Percentiles rank a stretch among this genome's conserved stretches.
Evolutionary conservation across 2,113 vertebrate genomes (phyloP).

Genomic region (Rhinoderma darwinii): DNA sequence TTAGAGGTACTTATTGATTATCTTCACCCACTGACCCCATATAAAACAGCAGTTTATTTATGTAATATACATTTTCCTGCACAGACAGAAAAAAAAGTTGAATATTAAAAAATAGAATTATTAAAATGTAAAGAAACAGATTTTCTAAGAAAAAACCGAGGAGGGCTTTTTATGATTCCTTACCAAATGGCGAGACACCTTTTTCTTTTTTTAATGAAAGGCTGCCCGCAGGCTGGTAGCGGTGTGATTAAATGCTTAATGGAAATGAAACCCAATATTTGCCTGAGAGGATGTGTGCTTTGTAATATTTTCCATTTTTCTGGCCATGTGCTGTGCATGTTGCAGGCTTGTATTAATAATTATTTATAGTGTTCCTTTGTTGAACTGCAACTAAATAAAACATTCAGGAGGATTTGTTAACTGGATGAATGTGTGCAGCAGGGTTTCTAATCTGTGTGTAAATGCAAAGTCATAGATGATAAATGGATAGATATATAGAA

Average conservation of each 20-base stretch:
- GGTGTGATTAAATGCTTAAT: slow-evolving; percentile 51
- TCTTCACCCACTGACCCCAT: not conserved
- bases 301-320: slow-evolving; percentile 34
- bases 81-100: not conserved
- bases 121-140: slow-evolving; percentile 38
- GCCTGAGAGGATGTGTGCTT: slow-evolving; percentile 32
- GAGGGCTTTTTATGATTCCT: slow-evolving; percentile 31
- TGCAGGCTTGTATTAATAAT: slow-evolving; percentile 6
- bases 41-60: not conserved
- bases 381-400: slow-evolving; percentile 23
- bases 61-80: not conserved
- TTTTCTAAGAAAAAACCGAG: slow-evolving; percentile 1
- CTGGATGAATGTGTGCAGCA: not conserved
- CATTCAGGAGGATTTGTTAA: not conserved
- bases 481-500: not conserved
- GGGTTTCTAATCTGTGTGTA: not conserved
- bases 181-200: slow-evolving; percentile 48
- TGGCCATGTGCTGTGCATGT: not conserved
- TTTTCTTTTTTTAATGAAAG: slow-evolving; percentile 57
- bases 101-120: not conserved
- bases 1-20: not conserved
- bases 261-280: slow-evolving; percentile 54
- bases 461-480: not conserved
- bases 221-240: slow-evolving; percentile 34
- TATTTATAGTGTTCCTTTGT: slow-evolving; percentile 42